Base-by-base conservation (phyloP, 2,888 invertebrate genomes). In the Smittia aterrima region DNA sequence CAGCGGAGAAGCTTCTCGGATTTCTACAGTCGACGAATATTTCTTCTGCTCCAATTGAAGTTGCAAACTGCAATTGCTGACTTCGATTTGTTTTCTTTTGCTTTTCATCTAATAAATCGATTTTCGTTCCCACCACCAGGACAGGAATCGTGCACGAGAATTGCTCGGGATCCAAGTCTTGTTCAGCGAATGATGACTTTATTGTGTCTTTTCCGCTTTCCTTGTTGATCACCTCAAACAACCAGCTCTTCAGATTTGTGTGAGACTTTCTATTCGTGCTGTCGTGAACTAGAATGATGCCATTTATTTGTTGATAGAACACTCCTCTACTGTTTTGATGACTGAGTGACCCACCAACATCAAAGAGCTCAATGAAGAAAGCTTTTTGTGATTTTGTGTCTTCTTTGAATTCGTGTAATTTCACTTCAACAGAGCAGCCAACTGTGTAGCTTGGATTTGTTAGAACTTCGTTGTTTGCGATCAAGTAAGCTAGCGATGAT, bases 261-360 rank as follows among this genome's bases (percentile, higher is more conserved):
- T 98, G 95, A 74, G 97, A 97, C 83, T 98, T 98, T 77, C 95
- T 87, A 82, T 99, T 99, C 3, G 95, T 95, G 79, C 98, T 85
- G 85, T 99, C 99, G 81, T 99, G 98, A 1, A 98, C 97, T 76
- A 99, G 85, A 78, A 99, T 95, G 40, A 98, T 91, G 86, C 98
- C 99, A 85, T 98, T 93, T 75, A 93, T 92, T 32, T 94, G 92
- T 79, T 93, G 91, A 83, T 98, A 98, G 83, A 98, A 98, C 1
- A 98, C 94, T 76, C 91, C 88, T 79, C 98, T 87, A n/a, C 95
- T 92, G 20, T 58, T 58, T 22, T 58, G 4, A 81, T 99, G 98
- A 78, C 90, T 93, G 77, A 92, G 89, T 77, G 95, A 96, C 0
- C 98, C 98, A 3, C 98, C 98, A 73, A 99, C 89, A 81, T 99